These are phyloP conservation scores for Druon quercuslanigerum DNA, from an alignment of 1,140 invertebrate genomes.

Conservation along the genomic window DNA sequence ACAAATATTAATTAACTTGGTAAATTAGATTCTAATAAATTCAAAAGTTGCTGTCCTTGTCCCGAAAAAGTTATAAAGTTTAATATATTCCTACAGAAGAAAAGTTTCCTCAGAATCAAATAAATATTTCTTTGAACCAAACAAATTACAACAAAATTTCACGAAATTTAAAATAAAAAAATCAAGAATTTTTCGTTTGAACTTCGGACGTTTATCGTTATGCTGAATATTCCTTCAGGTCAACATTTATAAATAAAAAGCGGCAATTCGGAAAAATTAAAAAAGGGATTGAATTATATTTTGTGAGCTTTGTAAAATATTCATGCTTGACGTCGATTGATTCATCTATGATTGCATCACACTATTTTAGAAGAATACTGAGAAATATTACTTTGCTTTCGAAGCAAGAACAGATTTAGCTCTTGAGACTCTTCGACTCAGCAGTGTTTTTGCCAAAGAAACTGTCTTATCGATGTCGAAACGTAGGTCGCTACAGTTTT, in stretches of 20 bases:
- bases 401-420: constrained; percentile 14
- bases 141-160: too few species aligned
- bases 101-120: background rate
- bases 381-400: constrained; percentile 10
- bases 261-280: too few species aligned
- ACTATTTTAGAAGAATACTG: background rate
- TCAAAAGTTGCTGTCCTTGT: background rate
- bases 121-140: too few species aligned
- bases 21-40: background rate
- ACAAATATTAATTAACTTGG: constrained; percentile 7
- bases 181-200: too few species aligned
- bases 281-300: too few species aligned
- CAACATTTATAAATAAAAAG: too few species aligned
- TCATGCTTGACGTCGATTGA: background rate
- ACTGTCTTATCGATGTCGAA: constrained; percentile 29
- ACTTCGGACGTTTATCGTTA: too few species aligned
- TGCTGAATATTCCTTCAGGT: too few species aligned
- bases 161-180: too few species aligned
- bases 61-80: background rate
- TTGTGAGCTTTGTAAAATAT: background rate
- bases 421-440: constrained; percentile 15
- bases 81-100: background rate
- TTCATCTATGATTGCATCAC: background rate
- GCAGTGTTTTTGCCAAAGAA: constrained; percentile 27
- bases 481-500: constrained; percentile 23